Evolutionary conservation across 1,140 invertebrate genomes (phyloP).

Genomic region (Drosophila ogumai): DNA sequence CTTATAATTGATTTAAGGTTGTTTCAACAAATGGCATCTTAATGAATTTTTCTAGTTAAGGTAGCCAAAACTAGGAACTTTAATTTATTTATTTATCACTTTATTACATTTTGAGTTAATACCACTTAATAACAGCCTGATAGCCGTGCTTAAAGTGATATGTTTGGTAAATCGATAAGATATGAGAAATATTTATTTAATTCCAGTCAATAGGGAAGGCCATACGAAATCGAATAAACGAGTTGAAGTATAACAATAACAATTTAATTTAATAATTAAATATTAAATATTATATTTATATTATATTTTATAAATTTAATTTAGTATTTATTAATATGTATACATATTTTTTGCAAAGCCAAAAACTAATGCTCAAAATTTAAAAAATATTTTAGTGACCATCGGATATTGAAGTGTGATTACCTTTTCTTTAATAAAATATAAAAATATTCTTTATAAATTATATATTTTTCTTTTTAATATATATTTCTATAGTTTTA

Average conservation of each 20-base stretch:
- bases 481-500: neutral
- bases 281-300: no score
- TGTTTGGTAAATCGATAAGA: constrained; percentile 33
- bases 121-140: constrained; percentile 24
- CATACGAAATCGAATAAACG: neutral
- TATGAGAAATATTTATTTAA: constrained; percentile 32
- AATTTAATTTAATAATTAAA: no score
- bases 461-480: neutral
- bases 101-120: constrained; percentile 38
- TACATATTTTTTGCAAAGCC: no score
- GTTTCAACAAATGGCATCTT: no score
- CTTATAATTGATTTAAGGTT: neutral
- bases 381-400: no score
- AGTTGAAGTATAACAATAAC: no score
- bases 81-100: constrained; percentile 45
- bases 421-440: no score
- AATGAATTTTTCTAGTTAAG: neutral
- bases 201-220: neutral
- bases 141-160: constrained; percentile 18
- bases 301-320: no score
- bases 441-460: no score
- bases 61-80: neutral
- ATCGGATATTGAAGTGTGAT: no score
- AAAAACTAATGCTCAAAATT: no score
- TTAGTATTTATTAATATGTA: no score